A percentile compares a stretch with the other conserved stretches of the same genome.
These are phyloP conservation scores for Hartigia nigra DNA, from an alignment of 2,888 invertebrate genomes.

Conservation along the genomic window DNA sequence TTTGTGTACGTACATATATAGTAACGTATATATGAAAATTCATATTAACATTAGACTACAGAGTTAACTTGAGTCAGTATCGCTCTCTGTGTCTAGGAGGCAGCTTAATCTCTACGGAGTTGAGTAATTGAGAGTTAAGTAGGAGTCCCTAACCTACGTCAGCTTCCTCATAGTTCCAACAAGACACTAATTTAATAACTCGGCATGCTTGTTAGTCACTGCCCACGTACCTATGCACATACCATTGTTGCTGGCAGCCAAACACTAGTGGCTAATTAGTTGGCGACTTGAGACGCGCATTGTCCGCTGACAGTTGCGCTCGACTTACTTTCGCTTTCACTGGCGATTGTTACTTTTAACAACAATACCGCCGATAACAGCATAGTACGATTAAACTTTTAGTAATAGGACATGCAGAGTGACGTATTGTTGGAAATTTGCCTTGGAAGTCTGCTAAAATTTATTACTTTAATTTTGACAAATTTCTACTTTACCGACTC, in stretches of 20 bases:
- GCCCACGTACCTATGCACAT: constrained; percentile 18
- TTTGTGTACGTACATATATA: not conserved
- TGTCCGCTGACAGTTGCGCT: not conserved
- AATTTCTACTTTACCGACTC: no score
- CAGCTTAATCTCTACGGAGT: constrained; percentile 49
- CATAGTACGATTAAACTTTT: not conserved
- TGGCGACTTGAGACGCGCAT: not conserved
- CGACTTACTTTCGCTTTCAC: not conserved
- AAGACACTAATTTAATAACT: constrained; percentile 48
- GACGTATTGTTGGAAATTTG: not conserved
- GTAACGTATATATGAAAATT: not conserved
- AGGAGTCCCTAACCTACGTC: constrained; percentile 40
- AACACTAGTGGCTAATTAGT: constrained; percentile 10
- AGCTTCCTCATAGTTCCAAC: constrained; percentile 38
- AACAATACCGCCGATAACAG: not conserved
- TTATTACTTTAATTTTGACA: no score
- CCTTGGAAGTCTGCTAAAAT: not conserved
- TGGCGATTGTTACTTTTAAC: not conserved
- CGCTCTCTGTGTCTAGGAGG: constrained; percentile 26
- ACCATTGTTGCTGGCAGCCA: constrained; percentile 2
- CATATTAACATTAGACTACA: not conserved
- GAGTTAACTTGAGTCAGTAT: not conserved
- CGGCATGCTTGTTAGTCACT: constrained; percentile 27
- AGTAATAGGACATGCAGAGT: not conserved
- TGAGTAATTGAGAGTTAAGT: constrained; percentile 54